Base-by-base conservation (phyloP, 2,888 invertebrate genomes). In the Sphinx pinastri region DNA sequence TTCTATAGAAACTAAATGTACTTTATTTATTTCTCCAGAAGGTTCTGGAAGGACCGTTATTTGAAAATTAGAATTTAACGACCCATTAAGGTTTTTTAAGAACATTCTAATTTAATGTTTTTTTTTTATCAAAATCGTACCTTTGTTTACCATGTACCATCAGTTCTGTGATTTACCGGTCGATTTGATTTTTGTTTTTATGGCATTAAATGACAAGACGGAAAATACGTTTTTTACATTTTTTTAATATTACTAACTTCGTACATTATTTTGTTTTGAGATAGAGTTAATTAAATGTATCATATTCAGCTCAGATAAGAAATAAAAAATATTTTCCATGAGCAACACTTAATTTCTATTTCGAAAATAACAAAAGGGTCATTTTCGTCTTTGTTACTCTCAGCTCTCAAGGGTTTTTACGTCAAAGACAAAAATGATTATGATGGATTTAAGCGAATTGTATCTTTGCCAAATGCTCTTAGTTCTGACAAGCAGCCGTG, bases 401-500 rank as follows among this genome's bases (percentile, higher is more conserved):
- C 38, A 55, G 19, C 10, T 19, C 19, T 19, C 0, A 11, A 55
- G 16, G 16, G 45, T 63, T 49, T 63, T 13, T 47, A 49, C 63
- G 47, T 63, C 49, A 63, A 47, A 63, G 49, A 63, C 49, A 63
- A 16, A 63, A 49, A 63, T 63, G 49, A 49, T 63, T 63, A 63
- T 63, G 63, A 63, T 63, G 19, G 13, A 63, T 63, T 47, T 63
- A 47, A 47, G 47, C 13, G 63, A 12, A 49, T 63, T 63, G 63
- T 63, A 6, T 19, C 7, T 19, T 16, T 63, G 63, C 63, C 63
- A 63, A 63, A 47, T 63, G 19, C 49, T 47, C 13, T 49, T 16
- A 49, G 49, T 49, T 63, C 13, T 63, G 63, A 63, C 63, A 63
- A 63, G 63, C 63, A 63, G 47, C 49, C 19, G 63, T 63, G 49